Evolutionary conservation across 2,888 invertebrate genomes (phyloP).

Genomic region (Phanerotoma sp.): DNA sequence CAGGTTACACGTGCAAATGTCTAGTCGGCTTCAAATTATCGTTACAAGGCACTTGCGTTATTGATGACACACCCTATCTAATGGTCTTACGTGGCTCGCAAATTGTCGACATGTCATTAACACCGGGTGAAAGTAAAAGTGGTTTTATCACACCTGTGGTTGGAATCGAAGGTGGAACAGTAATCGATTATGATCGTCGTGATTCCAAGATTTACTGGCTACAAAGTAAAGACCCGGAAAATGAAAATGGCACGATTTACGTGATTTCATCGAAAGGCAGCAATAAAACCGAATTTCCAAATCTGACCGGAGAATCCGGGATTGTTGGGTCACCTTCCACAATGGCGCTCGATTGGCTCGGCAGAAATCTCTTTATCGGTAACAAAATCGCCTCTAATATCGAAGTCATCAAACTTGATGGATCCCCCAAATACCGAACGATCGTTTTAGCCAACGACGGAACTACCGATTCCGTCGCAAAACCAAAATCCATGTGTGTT

Average conservation of each 20-base stretch:
- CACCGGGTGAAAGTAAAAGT: slow-evolving; percentile 73
- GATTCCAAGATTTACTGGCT: slow-evolving; percentile 86
- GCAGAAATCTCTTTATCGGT: slow-evolving; percentile 90
- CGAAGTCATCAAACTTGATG: slow-evolving; percentile 84
- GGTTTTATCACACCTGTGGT: slow-evolving; percentile 85
- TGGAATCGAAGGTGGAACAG: slow-evolving; percentile 83
- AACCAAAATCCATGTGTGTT: slow-evolving; percentile 83
- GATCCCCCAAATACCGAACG: slow-evolving; percentile 78
- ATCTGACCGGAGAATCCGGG: slow-evolving; percentile 69
- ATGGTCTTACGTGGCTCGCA: slow-evolving; percentile 82
- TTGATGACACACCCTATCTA: slow-evolving; percentile 86
- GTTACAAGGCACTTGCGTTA: slow-evolving; percentile 71
- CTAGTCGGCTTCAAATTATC: slow-evolving; percentile 78
- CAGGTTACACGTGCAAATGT: slow-evolving; percentile 86
- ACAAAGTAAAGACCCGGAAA: slow-evolving; percentile 70
- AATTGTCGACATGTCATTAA: slow-evolving; percentile 80
- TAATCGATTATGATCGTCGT: slow-evolving; percentile 89
- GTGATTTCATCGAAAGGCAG: slow-evolving; percentile 84
- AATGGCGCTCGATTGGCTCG: slow-evolving; percentile 96
- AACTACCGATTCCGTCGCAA: slow-evolving; percentile 79
- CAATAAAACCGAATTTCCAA: slow-evolving; percentile 79
- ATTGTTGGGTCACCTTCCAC: slow-evolving; percentile 88
- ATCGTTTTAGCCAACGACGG: slow-evolving; percentile 90
- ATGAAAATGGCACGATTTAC: slow-evolving; percentile 83
- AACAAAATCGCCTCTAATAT: slow-evolving; percentile 88